Evolutionary conservation across 1,140 invertebrate species (phyloP).

Genomic region (Drosophila micromelanica): DNA sequence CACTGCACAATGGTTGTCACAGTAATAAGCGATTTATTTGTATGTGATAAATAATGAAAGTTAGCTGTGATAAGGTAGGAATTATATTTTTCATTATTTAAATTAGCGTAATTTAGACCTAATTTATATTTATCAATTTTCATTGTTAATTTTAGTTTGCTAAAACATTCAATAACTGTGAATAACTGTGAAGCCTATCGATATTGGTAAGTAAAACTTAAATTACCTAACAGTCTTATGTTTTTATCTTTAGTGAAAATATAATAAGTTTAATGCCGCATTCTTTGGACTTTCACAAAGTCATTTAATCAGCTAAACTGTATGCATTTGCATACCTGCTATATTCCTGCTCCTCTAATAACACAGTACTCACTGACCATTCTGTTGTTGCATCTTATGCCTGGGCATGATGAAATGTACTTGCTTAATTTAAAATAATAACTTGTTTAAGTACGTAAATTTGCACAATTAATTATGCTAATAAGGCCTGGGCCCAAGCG

Average conservation of each 20-base stretch:
- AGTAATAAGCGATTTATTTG: not conserved
- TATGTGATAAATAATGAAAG: not conserved
- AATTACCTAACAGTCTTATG: no score
- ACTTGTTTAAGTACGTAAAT: conserved; percentile 82
- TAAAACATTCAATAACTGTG: no score
- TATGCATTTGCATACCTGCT: conserved; percentile 13
- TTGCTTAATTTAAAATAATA: conserved; percentile 80
- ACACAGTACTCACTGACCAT: not conserved
- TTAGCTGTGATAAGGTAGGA: not conserved
- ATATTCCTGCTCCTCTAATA: not conserved
- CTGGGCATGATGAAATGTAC: conserved; percentile 58
- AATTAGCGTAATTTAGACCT: no score
- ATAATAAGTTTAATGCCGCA: no score
- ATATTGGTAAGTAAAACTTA: no score
- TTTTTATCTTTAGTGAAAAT: no score
- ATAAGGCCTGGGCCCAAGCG: conserved; percentile 62
- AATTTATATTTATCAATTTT: no score
- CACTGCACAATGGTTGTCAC: not conserved
- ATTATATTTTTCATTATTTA: not conserved
- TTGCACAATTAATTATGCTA: conserved; percentile 83
- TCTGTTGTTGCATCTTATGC: not conserved
- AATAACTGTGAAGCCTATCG: no score
- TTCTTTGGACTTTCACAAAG: not conserved
- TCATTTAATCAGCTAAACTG: conserved; percentile 3
- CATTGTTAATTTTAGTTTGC: no score